A percentile compares a stretch with the other conserved stretches of the same genome.
Evolutionary conservation across 2,797 vertebrate species (phyloP).

Genomic region (Cichlasoma orientale): DNA sequence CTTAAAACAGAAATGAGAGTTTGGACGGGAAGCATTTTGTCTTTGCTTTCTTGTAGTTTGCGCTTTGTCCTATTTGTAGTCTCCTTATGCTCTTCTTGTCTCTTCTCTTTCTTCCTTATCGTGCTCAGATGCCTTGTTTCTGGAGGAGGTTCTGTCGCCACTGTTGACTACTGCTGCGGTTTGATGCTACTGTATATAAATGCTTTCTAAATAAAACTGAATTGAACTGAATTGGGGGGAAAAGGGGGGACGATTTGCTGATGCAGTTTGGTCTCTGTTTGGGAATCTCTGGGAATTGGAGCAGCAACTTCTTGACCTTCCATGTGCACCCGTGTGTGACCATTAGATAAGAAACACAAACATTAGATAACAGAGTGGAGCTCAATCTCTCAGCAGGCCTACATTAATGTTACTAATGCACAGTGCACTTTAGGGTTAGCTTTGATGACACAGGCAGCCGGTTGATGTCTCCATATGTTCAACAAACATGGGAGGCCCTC

Average conservation of each 20-base stretch:
- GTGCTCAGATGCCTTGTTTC: not conserved
- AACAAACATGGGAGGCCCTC: slow-evolving; percentile 71
- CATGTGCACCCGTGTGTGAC: slow-evolving; percentile 32
- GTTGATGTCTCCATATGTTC: slow-evolving; percentile 76
- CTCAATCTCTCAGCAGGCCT: slow-evolving; percentile 68
- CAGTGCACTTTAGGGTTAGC: slow-evolving; percentile 59
- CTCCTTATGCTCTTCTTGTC: not conserved
- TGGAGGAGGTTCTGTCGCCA: not conserved
- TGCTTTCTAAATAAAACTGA: not conserved
- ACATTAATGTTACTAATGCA: slow-evolving; percentile 75
- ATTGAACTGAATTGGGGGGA: no score
- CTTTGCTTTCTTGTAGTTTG: not conserved
- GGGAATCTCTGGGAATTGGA: not conserved
- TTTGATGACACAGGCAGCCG: slow-evolving; percentile 58
- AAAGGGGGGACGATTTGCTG: not conserved
- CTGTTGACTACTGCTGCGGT: not conserved
- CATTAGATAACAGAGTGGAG: slow-evolving; percentile 67
- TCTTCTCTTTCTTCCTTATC: not conserved
- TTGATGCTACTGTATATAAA: not conserved
- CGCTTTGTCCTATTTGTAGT: not conserved
- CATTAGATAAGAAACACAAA: slow-evolving; percentile 78
- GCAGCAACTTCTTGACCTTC: slow-evolving; percentile 40
- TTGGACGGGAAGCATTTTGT: not conserved
- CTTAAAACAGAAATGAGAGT: not conserved
- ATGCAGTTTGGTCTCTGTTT: slow-evolving; percentile 18